A percentile compares a stretch with the other conserved stretches of the same genome.
phyloP scores from a whole-genome alignment of 2,113 vertebrate species.

The Eclectus roratus region DNA sequence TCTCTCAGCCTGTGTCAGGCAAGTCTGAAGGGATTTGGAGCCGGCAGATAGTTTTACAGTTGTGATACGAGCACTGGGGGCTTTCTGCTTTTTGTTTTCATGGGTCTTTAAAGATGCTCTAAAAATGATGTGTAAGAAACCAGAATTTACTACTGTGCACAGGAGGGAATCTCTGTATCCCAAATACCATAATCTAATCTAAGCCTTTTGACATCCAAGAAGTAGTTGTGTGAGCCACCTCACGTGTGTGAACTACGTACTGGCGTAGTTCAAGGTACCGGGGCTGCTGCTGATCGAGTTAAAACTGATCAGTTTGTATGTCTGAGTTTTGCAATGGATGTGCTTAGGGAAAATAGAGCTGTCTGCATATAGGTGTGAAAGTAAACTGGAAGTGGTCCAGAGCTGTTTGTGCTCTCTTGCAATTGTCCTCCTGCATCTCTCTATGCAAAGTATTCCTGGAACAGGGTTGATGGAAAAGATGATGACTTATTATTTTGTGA shows the following conservation, averaged over 20 bases:
- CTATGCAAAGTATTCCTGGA: not conserved
- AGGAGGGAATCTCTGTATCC: not conserved
- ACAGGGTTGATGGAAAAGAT: not conserved
- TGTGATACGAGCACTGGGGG: too few species aligned
- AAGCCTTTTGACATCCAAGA: not conserved
- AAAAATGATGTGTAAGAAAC: not conserved
- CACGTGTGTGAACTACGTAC: not conserved
- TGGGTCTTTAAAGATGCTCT: not conserved
- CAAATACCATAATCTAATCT: not conserved
- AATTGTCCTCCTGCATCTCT: not conserved
- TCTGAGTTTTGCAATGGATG: not conserved
- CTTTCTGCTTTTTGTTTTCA: not conserved
- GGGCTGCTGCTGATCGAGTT: not conserved
- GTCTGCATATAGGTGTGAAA: not conserved
- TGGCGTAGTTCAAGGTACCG: too few species aligned
- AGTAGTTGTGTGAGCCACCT: rapidly evolving
- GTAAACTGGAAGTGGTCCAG: not conserved
- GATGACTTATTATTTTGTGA: not conserved
- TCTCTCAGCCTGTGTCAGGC: not conserved
- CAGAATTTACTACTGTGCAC: not conserved
- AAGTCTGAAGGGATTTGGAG: not conserved
- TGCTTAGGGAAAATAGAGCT: not conserved
- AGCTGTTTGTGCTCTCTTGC: not conserved
- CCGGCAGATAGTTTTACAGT: not conserved
- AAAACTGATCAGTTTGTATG: not conserved